Evolutionary conservation across 2,888 invertebrate genomes (phyloP), one percentile per base, ranked within the genome.

Genomic region (Drosophila barbarae): DNA sequence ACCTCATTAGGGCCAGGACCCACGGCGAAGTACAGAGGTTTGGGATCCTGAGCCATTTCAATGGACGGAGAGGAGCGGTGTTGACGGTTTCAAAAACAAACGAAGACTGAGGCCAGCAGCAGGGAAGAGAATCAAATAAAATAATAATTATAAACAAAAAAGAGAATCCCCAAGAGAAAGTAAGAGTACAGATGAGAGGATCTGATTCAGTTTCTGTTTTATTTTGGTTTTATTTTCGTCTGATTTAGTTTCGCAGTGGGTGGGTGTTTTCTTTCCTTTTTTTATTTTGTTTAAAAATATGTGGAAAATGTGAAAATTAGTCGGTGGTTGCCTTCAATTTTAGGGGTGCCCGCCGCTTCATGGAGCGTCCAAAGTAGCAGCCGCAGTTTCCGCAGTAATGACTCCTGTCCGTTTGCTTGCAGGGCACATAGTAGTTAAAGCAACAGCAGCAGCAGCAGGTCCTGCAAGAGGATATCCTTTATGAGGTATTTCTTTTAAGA

Each of bases 351-450:
- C 84, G 74, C 58, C 87, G 76, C 66, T 87, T 86, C 85, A 88
- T 85, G 54, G 81, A 80, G 30, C 89, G 84, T 4, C 89, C 89
- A 73, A 87, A 88, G 74, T 87, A 89, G 64, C 88, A 88, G 65
- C 88, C 88, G 55, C 89, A 89, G 57, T 89, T 87, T 71, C 83
- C 85, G 39, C 89, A 89, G 58, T 89, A 89, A 77, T 89, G 89
- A 68, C 88, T 89, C 21, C 77, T 81, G 68, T 89, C 89, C 23
- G 87, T 85, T 59, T 87, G 84, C 69, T 81, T 86, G 58, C 87
- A 88, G 57, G 88, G 88, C 66, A 85, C 69, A 41, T 71, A 70
- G 57, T 87, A 88, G 65, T 83, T 73, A 71, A 87, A 63, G 51
- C 86, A 88, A 50, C 79, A 88, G 52, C 87, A 88, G 35, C 88